phyloP scores from a whole-genome alignment of 1,140 invertebrate species.

The Megalonaias nervosa region DNA sequence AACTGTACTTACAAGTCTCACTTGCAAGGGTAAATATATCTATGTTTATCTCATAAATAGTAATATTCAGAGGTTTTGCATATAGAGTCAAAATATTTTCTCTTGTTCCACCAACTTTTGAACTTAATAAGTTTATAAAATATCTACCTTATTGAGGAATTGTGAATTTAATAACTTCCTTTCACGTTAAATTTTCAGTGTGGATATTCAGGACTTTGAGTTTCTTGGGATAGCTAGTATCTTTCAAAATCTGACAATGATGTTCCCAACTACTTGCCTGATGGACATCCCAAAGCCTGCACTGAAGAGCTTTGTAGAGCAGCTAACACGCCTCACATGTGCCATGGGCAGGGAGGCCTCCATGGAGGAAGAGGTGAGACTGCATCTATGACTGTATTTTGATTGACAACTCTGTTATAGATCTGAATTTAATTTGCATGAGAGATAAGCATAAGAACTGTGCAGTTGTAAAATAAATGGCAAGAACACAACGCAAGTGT shows the following conservation, averaged over 20 bases:
- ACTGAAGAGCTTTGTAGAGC: slow-evolving; percentile 74
- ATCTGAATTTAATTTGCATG: background rate
- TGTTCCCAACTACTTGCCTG: slow-evolving; percentile 74
- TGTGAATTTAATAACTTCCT: too few species aligned
- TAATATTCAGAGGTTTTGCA: too few species aligned
- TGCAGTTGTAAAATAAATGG: background rate
- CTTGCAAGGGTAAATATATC: too few species aligned
- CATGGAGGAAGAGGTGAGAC: slow-evolving; percentile 81
- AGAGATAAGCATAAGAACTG: background rate
- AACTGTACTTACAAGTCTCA: too few species aligned
- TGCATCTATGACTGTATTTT: background rate
- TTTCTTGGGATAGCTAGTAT: slow-evolving; percentile 71
- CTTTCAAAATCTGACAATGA: slow-evolving; percentile 74
- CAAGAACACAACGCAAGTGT: background rate
- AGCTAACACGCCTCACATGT: slow-evolving; percentile 82
- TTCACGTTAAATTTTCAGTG: slow-evolving; percentile 46
- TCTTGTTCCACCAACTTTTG: too few species aligned
- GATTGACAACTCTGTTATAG: background rate
- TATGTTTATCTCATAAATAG: too few species aligned
- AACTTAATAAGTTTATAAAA: too few species aligned
- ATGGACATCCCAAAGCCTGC: slow-evolving; percentile 70
- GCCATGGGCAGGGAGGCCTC: slow-evolving; percentile 82
- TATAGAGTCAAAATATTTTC: too few species aligned
- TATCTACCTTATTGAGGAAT: too few species aligned
- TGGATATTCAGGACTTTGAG: slow-evolving; percentile 70